Base-by-base conservation (phyloP, 1,140 invertebrate genomes). In the Penaeus japonicus region DNA sequence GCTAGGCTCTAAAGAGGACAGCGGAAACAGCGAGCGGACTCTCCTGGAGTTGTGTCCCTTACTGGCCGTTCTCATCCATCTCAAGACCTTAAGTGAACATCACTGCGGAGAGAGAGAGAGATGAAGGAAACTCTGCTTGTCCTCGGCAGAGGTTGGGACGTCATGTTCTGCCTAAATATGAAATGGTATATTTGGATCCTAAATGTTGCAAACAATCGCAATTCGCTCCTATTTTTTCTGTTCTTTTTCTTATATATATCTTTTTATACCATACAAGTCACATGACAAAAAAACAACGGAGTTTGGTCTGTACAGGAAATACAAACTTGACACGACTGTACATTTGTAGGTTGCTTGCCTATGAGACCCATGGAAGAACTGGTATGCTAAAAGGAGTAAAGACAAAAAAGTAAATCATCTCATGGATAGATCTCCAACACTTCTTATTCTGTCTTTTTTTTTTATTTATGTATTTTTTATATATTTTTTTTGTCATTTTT, bases 331-430 rank as follows among this genome's bases (percentile, higher is more conserved):
- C 54, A 86, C 70, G 62, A 88, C 79, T 83, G 80, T 82, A 82
- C 79, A 88, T 88, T 88, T 88, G 86, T 88, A 88, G 70, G 62
- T 73, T 88, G 86, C 80, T 82, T 65, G 80, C 70, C 70, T 83
- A 88, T 65, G 86, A 88, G 80, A 88, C 86, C 86, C 86, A 55
- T 88, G 86, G 86, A 88, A 88, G 84, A 83, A 83, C 81, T 83
- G 81, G 57, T 83, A 83, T 70, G 81, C 81, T 83, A 83, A 83
- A 83, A 83, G 65, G 81, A 59, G 39, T 22, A 62, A 65, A 83
- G 65, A 83, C 32, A 24, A 83, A 83, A 82, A 73, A 73, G 35
- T 30, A 55, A 55, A 32, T 62, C 78, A 85, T 85, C 84, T 78
- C 84, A 83, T 83, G 57, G 39, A 83, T 62, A 83, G 59, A 35